phyloP scores from a whole-genome alignment of 2,888 invertebrate genomes.

The Rotaria macrura region DNA sequence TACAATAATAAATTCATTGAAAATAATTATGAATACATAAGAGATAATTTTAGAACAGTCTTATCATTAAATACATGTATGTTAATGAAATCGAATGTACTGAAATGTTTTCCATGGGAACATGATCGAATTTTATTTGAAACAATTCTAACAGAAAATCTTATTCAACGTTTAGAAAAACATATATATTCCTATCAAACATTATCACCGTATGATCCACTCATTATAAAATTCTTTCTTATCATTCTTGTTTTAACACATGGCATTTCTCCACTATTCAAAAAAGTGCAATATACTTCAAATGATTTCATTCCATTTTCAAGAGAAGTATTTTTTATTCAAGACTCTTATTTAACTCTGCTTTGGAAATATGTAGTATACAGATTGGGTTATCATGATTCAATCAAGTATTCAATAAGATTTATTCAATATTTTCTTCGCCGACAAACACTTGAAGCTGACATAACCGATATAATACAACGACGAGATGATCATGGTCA shows the following conservation, averaged over 20 bases:
- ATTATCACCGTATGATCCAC: neutral
- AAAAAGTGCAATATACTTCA: neutral
- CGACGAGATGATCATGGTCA: neutral
- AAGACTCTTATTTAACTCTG: neutral
- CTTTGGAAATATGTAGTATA: neutral
- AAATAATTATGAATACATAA: neutral
- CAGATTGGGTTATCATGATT: neutral
- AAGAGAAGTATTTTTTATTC: neutral
- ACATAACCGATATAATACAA: neutral
- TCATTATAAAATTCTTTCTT: neutral
- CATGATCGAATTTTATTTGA: neutral
- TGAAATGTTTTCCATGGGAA: neutral
- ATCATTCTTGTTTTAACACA: neutral
- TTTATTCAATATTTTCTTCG: neutral
- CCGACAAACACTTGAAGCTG: neutral
- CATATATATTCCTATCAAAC: neutral
- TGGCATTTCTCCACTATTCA: neutral
- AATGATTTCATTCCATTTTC: neutral
- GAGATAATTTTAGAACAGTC: neutral
- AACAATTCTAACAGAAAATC: neutral
- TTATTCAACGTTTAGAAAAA: neutral
- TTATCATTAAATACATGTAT: neutral
- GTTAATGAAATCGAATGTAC: neutral
- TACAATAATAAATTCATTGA: neutral
- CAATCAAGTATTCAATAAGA: neutral